Evolutionary conservation across 2,888 invertebrate species (phyloP).

Genomic region (Punctoribates punctum): DNA sequence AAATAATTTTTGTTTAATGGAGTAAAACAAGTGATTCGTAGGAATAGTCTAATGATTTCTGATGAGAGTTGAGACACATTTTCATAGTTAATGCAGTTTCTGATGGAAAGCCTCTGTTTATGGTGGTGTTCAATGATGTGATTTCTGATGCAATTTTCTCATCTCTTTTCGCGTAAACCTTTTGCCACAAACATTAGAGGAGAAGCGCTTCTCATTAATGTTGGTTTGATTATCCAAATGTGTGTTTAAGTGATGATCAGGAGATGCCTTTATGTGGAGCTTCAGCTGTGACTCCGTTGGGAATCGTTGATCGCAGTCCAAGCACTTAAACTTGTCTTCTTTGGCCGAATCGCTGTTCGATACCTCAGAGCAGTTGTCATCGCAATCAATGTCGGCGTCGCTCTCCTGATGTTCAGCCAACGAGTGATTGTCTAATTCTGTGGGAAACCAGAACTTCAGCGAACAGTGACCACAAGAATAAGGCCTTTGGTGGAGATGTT

Average conservation of each 20-base stretch:
- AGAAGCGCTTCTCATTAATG: constrained; percentile 54
- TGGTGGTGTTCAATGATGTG: constrained; percentile 50
- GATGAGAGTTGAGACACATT: neutral
- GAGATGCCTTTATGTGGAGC: constrained; percentile 54
- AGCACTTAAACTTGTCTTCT: constrained; percentile 53
- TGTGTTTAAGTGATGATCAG: constrained; percentile 54
- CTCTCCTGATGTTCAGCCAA: constrained; percentile 47
- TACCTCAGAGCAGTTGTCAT: constrained; percentile 76
- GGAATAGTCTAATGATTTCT: neutral
- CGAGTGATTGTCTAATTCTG: constrained; percentile 81
- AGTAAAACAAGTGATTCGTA: neutral
- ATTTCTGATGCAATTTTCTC: constrained; percentile 54
- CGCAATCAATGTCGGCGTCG: constrained; percentile 72
- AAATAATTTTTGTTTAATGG: neutral
- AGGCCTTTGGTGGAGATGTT: constrained; percentile 73
- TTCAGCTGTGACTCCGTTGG: constrained; percentile 56
- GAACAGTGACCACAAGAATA: constrained; percentile 81
- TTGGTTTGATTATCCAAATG: constrained; percentile 56
- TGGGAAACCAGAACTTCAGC: constrained; percentile 82
- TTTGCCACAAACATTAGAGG: constrained; percentile 56
- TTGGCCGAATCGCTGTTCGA: constrained; percentile 58
- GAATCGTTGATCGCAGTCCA: constrained; percentile 56
- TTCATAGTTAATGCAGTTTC: neutral
- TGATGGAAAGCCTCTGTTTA: neutral
- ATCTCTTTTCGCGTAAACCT: constrained; percentile 55